Evolutionary conservation across 2,113 vertebrate species (phyloP), one percentile per base, ranked within the genome.

Genomic region (Pterocles orientalis): DNA sequence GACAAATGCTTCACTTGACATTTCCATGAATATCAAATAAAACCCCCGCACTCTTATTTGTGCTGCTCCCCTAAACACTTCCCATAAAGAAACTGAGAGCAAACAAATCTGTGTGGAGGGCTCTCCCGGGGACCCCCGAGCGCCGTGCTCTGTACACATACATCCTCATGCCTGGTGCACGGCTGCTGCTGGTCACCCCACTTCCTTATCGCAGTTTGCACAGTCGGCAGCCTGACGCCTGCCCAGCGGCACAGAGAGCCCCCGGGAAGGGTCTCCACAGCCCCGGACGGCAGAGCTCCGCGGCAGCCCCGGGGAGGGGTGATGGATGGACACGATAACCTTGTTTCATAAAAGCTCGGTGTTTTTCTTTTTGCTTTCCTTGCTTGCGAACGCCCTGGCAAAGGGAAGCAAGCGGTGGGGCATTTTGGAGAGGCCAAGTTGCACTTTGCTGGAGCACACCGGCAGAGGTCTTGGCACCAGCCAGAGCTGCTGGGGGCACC

Each of bases 161-260:
- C 70, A 10, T 61, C 68, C 86, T 71, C 2, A 13, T 45, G 84
- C 82, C 70, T 41, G 53, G 5, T 14, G 23, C 64, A 24, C 0
- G 5, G 87, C 90, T 82, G 89, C 86, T 66, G 88, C 79, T 89
- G 92, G 91, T 86, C 92, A 95, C 94, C 92, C 56, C 34, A 3
- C 4, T 71, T 81, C 62, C 95, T 97, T 97, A 97, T 98, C 97
- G 12, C 82, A 70, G 95, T 97, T 97, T 98, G 91, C 25, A 95
- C 97, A 98, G 97, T 45, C 1, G 18, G 47, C 75, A 85, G 80
- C 58, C 39, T 18, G 1, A 66, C 33, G 50, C 15, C 68, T 82
- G 89, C 89, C 89, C 92, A 51, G 64, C 2, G 1, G 79, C 48
- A 66, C 29, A 3, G 39, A 20, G 48, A 29, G 18, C 14, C 88